These are phyloP conservation scores for Actinia tenebrosa DNA, from an alignment of 64 coral and sea anemone genomes.

Conservation along the genomic window DNA sequence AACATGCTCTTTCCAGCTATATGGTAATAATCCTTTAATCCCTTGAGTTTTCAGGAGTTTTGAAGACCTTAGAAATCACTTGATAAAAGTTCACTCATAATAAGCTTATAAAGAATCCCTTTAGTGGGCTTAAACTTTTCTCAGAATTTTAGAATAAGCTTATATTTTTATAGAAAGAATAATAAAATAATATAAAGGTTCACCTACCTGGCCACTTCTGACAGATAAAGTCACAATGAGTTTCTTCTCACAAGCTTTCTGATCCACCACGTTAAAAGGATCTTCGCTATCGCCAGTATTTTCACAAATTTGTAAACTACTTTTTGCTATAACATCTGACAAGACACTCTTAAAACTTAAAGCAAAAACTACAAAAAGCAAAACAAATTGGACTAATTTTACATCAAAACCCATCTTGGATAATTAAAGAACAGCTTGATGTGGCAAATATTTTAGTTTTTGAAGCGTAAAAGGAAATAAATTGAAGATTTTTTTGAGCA, in stretches of 20 bases:
- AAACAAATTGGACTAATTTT: neutral
- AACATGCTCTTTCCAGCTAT: too few species aligned
- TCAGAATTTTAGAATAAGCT: neutral
- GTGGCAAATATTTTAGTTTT: neutral
- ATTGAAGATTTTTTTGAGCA: neutral
- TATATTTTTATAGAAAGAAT: too few species aligned
- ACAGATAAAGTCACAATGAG: conserved; percentile 86
- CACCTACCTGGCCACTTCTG: conserved; percentile 80
- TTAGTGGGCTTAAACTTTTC: neutral
- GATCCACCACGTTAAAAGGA: conserved; percentile 86
- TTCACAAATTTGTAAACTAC: conserved; percentile 84
- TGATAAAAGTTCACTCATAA: too few species aligned
- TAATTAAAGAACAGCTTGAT: neutral
- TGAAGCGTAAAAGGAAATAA: neutral
- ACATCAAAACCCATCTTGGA: neutral
- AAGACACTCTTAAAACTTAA: neutral
- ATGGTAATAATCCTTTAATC: too few species aligned
- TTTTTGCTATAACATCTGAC: conserved; percentile 88
- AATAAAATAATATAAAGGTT: too few species aligned
- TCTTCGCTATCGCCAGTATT: conserved; percentile 81
- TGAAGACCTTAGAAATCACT: too few species aligned
- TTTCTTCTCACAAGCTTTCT: conserved; percentile 92
- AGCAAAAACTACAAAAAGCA: neutral
- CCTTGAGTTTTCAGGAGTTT: too few species aligned
- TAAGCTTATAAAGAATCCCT: neutral